Percentiles rank a stretch among this genome's conserved stretches.
Evolutionary conservation across 2,113 vertebrate genomes (phyloP).

Genomic region (Marcusenius ussheri): DNA sequence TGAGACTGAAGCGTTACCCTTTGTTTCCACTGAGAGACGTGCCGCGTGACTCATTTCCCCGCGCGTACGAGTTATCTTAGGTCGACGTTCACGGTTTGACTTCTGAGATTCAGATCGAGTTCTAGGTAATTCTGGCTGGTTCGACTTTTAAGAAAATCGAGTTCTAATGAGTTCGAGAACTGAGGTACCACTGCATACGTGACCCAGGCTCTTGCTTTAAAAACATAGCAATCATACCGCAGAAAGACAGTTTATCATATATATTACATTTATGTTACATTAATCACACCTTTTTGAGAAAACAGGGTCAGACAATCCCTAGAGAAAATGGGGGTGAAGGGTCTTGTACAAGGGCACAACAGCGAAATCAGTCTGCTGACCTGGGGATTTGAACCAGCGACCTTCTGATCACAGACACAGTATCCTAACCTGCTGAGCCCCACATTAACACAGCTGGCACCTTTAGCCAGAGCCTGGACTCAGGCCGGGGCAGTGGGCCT

Average conservation of each 20-base stretch:
- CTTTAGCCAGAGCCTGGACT: neutral
- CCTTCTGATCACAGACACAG: neutral
- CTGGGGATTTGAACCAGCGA: neutral
- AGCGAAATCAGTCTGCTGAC: neutral
- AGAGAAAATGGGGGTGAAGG: neutral
- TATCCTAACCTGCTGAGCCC: neutral
- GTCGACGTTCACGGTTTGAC: too few species aligned
- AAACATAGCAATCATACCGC: neutral
- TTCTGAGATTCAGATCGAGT: too few species aligned
- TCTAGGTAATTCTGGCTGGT: too few species aligned
- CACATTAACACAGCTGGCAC: neutral
- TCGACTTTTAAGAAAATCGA: too few species aligned
- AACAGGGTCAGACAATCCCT: neutral
- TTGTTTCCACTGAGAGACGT: too few species aligned
- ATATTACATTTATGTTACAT: neutral
- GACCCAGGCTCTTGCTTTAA: neutral
- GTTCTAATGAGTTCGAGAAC: too few species aligned
- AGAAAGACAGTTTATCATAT: neutral
- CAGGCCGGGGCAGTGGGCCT: constrained; percentile 9
- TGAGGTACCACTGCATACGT: neutral
- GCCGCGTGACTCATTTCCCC: too few species aligned
- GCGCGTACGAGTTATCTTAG: too few species aligned
- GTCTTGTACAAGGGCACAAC: neutral
- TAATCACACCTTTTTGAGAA: neutral
- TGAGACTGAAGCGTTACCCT: too few species aligned